Evolutionary conservation across 2,888 invertebrate genomes (phyloP).

Genomic region (Sepioteuthis lessoniana): DNA sequence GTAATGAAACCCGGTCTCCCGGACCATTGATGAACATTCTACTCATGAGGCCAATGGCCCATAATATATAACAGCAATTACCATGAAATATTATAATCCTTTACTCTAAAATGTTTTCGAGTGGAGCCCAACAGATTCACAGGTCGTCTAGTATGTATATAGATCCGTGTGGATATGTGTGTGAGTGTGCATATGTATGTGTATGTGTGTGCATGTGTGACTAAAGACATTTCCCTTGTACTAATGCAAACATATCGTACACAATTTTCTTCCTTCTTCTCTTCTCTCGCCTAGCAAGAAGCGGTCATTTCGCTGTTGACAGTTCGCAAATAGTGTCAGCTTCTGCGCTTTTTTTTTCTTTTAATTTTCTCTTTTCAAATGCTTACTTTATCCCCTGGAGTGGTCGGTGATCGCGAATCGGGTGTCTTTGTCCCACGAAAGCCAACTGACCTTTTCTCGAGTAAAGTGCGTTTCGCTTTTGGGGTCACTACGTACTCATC

Average conservation of each 20-base stretch:
- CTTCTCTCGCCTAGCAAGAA: background rate
- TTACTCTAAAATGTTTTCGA: too few relatives aligned
- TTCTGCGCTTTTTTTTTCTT: background rate
- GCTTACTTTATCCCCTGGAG: background rate
- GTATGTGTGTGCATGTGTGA: background rate
- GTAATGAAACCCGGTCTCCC: too few relatives aligned
- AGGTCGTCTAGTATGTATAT: too few relatives aligned
- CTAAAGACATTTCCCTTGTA: background rate
- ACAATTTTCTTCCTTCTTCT: background rate
- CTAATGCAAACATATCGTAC: background rate
- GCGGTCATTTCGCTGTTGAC: background rate
- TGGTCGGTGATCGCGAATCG: background rate
- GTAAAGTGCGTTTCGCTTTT: background rate
- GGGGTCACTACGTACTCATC: background rate
- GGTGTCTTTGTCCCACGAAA: background rate
- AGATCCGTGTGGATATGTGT: too few relatives aligned
- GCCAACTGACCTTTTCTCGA: background rate
- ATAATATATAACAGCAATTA: too few relatives aligned
- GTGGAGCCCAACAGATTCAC: too few relatives aligned
- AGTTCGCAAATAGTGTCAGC: background rate
- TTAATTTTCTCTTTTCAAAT: background rate
- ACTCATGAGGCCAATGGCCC: too few relatives aligned
- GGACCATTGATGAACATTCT: too few relatives aligned
- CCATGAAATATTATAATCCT: too few relatives aligned
- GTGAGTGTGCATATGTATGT: too few relatives aligned